phyloP scores from a whole-genome alignment of 64 coral and sea anemone species.

The Montipora foliosa region DNA sequence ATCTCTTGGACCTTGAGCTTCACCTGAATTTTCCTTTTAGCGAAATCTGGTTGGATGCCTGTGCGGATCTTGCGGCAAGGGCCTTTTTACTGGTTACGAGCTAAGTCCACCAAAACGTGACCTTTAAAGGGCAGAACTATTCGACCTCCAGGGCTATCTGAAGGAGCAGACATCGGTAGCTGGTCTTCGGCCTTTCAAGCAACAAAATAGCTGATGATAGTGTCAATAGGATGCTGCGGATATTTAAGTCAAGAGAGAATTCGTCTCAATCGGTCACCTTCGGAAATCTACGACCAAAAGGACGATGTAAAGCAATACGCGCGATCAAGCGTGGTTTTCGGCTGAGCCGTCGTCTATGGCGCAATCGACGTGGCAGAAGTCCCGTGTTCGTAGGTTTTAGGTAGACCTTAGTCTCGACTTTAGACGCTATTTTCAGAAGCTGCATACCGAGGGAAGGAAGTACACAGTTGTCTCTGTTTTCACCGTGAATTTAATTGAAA shows the following conservation, averaged over 20 bases:
- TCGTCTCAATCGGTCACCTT: background rate
- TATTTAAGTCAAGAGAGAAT: constrained; percentile 2
- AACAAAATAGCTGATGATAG: background rate
- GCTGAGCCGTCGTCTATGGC: background rate
- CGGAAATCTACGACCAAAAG: background rate
- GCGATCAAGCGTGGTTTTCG: background rate
- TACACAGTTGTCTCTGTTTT: background rate
- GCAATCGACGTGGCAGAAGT: background rate
- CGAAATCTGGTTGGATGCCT: background rate
- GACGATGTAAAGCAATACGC: background rate
- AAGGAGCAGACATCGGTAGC: background rate
- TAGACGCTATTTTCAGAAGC: background rate
- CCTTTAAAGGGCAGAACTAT: background rate
- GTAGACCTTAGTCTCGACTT: background rate
- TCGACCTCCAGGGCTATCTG: background rate
- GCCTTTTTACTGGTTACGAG: background rate
- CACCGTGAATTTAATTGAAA: background rate
- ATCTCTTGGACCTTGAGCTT: background rate
- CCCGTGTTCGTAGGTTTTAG: background rate
- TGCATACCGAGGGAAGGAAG: background rate
- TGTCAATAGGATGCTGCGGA: background rate
- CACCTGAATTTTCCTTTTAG: background rate
- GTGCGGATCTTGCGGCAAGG: background rate
- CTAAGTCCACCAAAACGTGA: background rate
- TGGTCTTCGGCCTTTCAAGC: background rate